Evolutionary conservation across 1,140 invertebrate genomes (phyloP), one percentile per base, ranked within the genome.

Genomic region (Yoshiicerus persimilis): DNA sequence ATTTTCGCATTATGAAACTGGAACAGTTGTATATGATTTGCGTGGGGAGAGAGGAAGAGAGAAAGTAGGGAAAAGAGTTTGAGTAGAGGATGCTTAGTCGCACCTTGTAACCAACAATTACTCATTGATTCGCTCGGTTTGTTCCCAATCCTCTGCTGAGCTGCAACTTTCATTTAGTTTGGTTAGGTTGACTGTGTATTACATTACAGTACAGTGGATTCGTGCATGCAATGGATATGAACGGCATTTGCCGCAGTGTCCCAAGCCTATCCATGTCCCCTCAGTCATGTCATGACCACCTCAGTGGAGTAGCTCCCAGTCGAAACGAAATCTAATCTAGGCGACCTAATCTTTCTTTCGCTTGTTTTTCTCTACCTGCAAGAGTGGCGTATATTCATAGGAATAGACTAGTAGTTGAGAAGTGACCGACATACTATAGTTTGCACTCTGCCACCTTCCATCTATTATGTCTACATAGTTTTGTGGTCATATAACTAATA

Each of bases 41-140:
- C 2, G 64, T 13, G 23, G 2, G 8, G 11, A n/a, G 9, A 66
- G 27, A 66, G 66, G 4, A 11, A 36, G 32, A 23, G n/a, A 80
- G 75, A 36, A 36, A 80, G 75, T 2, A 36, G 75, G 20, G 38
- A n/a, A n/a, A n/a, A n/a, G n/a, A n/a, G n/a, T 80, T 80, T 80
- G 13, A 20, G 32, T 80, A 36, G 27, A 38, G 75, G 11, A 80
- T 80, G 4, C 75, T 80, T 80, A 36, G 75, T 80, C 75, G 75
- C 75, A 80, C 75, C 75, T 80, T 80, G 66, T 25, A 80, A 34
- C 34, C 75, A 80, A 32, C 75, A 80, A 80, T 80, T 80, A 80
- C 75, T 80, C 75, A 80, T 80, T 80, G 75, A 80, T 80, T 32
- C 75, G 75, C 75, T 38, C 75, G 32, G 75, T 16, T 80, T 80